Evolutionary conservation across 2,113 vertebrate genomes (phyloP).

Genomic region (Riparia riparia): DNA sequence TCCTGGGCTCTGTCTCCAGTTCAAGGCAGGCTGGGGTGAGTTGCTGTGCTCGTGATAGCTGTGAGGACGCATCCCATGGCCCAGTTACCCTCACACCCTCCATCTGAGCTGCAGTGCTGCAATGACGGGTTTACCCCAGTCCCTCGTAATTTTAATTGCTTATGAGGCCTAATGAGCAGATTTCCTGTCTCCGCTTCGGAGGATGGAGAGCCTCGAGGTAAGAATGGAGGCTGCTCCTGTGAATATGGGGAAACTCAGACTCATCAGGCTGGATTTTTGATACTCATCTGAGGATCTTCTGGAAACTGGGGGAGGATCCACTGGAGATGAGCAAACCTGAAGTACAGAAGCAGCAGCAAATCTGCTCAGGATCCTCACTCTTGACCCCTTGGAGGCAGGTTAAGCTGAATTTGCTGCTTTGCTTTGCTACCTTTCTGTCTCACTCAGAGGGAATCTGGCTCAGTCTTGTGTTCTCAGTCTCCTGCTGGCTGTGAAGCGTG

Average conservation of each 20-base stretch:
- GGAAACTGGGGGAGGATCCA: not conserved
- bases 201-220: not conserved
- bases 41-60: not conserved
- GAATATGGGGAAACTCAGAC: not conserved
- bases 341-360: not conserved
- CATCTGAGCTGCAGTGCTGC: not conserved
- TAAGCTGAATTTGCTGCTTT: not conserved
- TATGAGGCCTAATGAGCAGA: not conserved
- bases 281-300: not conserved
- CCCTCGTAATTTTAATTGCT: not conserved
- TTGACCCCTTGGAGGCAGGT: not conserved
- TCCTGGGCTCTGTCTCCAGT: not conserved
- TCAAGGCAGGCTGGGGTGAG: not conserved
- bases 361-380: not conserved
- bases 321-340: not conserved
- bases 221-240: not conserved
- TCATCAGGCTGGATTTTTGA: not conserved
- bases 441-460: not conserved
- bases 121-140: not conserved
- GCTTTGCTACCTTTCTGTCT: not conserved
- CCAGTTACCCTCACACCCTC: not conserved
- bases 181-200: not conserved
- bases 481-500: not conserved
- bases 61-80: not conserved
- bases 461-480: not conserved